Percentiles rank a stretch among this genome's conserved stretches.
phyloP scores from a whole-genome alignment of 2,797 vertebrate species.

The Betta splendens region DNA sequence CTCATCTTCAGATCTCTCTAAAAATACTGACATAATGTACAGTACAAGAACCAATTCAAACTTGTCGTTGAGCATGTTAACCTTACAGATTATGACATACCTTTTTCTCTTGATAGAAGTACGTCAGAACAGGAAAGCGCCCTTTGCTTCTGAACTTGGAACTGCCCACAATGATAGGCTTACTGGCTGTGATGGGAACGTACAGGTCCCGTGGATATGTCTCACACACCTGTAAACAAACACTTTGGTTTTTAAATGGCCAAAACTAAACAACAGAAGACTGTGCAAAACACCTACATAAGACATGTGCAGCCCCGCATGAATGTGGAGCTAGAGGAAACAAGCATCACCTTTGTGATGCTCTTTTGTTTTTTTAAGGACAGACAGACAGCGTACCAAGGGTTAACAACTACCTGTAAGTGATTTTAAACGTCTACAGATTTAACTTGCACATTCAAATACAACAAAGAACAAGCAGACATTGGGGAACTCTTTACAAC shows the following conservation, averaged over 20 bases:
- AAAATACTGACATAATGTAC: too few relatives aligned
- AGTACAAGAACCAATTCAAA: too few relatives aligned
- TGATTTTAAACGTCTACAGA: too few relatives aligned
- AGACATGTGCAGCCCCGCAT: neutral
- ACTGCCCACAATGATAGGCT: constrained; percentile 96
- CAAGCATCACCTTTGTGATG: neutral
- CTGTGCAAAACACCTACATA: too few relatives aligned
- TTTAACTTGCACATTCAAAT: too few relatives aligned
- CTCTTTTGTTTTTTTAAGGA: too few relatives aligned
- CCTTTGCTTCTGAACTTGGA: constrained; percentile 99
- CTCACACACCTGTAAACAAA: constrained; percentile 88
- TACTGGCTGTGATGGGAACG: constrained; percentile 92
- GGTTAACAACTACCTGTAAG: constrained; percentile 14
- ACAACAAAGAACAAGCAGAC: too few relatives aligned
- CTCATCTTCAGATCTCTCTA: too few relatives aligned
- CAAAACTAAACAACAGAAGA: too few relatives aligned
- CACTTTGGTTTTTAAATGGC: too few relatives aligned
- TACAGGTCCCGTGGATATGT: constrained; percentile 96
- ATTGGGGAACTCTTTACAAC: neutral
- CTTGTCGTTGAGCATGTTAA: neutral
- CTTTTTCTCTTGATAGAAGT: constrained; percentile 95
- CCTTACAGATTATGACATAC: constrained; percentile 68
- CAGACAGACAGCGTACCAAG: neutral
- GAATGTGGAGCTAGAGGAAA: neutral
- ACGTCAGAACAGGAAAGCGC: constrained; percentile 96